Conservation (phyloP, 2,797 vertebrate species). For the Danio tinwini region DNA sequence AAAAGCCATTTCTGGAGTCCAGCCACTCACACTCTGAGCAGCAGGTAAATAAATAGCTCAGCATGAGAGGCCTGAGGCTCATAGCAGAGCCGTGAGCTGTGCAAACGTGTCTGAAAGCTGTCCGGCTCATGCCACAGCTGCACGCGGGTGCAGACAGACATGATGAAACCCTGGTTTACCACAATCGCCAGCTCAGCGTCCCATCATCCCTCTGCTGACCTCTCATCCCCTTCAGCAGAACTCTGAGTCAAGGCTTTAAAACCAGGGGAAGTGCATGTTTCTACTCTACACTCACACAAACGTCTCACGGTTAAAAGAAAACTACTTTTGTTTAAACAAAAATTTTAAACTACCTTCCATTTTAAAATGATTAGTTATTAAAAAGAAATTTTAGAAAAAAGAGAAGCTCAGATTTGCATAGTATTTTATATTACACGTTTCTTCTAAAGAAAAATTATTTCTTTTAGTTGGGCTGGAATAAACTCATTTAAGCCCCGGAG, state of each 20-base stretch:
- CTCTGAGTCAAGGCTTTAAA: slow-evolving; percentile 9
- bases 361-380: too few relatives aligned
- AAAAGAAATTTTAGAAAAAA: too few relatives aligned
- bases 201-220: slow-evolving; percentile 16
- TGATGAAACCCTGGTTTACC: slow-evolving; percentile 38
- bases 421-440: too few relatives aligned
- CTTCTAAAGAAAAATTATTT: too few relatives aligned
- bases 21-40: slow-evolving; percentile 12
- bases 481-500: too few relatives aligned
- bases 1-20: not conserved
- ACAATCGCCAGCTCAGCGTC: slow-evolving; percentile 18
- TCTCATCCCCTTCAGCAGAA: not conserved
- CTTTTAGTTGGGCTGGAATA: too few relatives aligned
- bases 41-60: not conserved
- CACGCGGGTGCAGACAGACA: slow-evolving; percentile 17
- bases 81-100: slow-evolving; percentile 17
- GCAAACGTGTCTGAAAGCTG: slow-evolving; percentile 28
- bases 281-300: not conserved
- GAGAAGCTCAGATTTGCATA: too few relatives aligned
- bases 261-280: slow-evolving; percentile 15
- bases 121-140: slow-evolving; percentile 11
- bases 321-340: not conserved
- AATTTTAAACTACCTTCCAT: too few relatives aligned
- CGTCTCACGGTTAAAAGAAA: not conserved
- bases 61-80: not conserved